Conservation (phyloP, 2,113 vertebrate genomes). For the Centropristis striata region DNA sequence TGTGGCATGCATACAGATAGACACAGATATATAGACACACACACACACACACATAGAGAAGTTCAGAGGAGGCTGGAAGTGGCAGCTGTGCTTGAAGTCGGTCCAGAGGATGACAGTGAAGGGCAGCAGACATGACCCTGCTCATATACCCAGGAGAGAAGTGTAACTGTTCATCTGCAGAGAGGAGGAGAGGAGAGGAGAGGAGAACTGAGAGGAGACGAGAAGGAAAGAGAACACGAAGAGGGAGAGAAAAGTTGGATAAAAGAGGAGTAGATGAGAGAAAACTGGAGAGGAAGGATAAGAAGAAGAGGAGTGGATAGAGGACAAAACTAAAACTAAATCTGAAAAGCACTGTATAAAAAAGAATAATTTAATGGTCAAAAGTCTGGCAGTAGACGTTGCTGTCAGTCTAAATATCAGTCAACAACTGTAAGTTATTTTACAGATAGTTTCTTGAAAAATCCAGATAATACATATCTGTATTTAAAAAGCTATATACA, state of each 20-base stretch:
- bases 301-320: too few relatives aligned
- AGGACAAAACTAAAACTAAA: too few relatives aligned
- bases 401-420: too few relatives aligned
- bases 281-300: neutral
- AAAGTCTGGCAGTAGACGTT: too few relatives aligned
- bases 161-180: neutral
- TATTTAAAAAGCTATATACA: too few relatives aligned
- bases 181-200: neutral
- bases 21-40: too few relatives aligned
- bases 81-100: slow-evolving; percentile 31
- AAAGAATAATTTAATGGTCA: too few relatives aligned
- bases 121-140: slow-evolving; percentile 32
- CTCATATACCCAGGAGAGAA: neutral
- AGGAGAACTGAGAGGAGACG: neutral
- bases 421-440: too few relatives aligned
- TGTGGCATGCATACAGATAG: slow-evolving; percentile 22
- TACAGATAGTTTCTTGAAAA: too few relatives aligned
- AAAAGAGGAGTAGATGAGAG: neutral
- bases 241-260: too few relatives aligned
- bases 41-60: neutral
- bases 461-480: too few relatives aligned
- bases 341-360: too few relatives aligned
- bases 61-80: neutral
- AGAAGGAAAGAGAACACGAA: neutral
- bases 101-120: slow-evolving; percentile 17